phyloP scores from a whole-genome alignment of 2,797 vertebrate genomes.

The Rallus crepitans region DNA sequence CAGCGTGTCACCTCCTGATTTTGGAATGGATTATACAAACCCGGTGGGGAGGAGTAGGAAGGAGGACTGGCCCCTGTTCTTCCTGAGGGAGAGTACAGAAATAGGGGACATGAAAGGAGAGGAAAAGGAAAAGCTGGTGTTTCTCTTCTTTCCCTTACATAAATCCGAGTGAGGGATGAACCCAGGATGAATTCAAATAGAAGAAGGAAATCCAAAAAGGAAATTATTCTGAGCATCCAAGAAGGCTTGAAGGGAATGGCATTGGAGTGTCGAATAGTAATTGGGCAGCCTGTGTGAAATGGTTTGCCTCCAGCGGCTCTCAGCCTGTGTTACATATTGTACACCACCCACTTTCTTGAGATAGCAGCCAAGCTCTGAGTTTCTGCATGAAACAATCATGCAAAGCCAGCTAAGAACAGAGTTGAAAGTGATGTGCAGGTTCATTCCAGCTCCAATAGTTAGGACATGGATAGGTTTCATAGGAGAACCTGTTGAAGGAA shows the following conservation, averaged over 20 bases:
- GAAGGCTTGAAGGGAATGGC: background rate
- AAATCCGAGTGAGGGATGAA: background rate
- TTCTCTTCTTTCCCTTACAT: background rate
- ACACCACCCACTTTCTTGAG: background rate
- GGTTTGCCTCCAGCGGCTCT: background rate
- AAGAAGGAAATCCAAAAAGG: background rate
- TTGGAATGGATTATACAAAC: background rate
- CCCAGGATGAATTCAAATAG: background rate
- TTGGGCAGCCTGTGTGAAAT: accelerated
- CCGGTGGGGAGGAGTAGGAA: background rate
- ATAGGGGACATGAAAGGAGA: background rate
- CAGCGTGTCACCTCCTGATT: background rate
- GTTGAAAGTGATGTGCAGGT: background rate
- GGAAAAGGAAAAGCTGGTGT: background rate
- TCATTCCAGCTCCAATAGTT: background rate
- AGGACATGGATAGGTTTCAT: background rate
- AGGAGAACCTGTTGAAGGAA: background rate
- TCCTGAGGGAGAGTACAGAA: background rate
- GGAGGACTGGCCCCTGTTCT: background rate
- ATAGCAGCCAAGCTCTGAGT: background rate
- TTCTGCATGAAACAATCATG: background rate
- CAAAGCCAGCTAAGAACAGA: background rate
- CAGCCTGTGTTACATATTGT: accelerated
- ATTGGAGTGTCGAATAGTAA: background rate
- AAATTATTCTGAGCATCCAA: background rate